A percentile compares a stretch with the other conserved stretches of the same genome.
These are phyloP conservation scores for Ctenosaura bakeri DNA, from an alignment of 2,797 vertebrate species.

Conservation along the genomic window DNA sequence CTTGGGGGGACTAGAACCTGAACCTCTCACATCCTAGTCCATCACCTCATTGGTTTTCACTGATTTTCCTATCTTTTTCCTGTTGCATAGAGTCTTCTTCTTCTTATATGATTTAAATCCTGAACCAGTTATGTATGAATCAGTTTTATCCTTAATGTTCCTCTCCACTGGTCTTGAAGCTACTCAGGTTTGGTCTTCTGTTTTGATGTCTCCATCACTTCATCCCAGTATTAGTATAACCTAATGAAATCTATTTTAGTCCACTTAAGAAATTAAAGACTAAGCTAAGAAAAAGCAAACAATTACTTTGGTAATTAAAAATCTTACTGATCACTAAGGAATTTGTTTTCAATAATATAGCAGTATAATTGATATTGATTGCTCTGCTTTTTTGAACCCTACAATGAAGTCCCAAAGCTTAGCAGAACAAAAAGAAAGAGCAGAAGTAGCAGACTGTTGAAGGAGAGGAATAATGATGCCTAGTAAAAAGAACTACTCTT, in stretches of 20 bases:
- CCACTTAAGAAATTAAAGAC: slow-evolving; percentile 54
- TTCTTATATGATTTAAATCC: background rate
- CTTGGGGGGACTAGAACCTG: background rate
- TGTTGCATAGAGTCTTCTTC: background rate
- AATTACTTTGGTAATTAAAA: slow-evolving; percentile 69
- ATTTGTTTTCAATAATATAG: slow-evolving; percentile 50
- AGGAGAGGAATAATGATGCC: slow-evolving; percentile 58
- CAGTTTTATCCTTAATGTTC: background rate
- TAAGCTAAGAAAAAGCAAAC: slow-evolving; percentile 48
- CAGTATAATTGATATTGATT: slow-evolving; percentile 67
- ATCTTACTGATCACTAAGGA: slow-evolving; percentile 65
- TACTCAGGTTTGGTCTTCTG: background rate
- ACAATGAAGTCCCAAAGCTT: slow-evolving; percentile 16
- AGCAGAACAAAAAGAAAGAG: slow-evolving; percentile 47
- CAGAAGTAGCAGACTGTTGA: slow-evolving; percentile 30
- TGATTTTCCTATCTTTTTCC: background rate
- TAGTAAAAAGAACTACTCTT: slow-evolving; percentile 19
- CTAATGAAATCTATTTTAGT: slow-evolving; percentile 47
- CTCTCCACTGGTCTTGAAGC: slow-evolving; percentile 10
- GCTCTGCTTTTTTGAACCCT: slow-evolving; percentile 42
- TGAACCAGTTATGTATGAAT: slow-evolving; percentile 10
- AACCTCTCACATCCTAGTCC: background rate
- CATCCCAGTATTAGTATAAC: background rate
- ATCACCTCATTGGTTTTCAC: background rate
- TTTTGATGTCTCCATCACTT: background rate